Conservation (phyloP, 2,888 invertebrate species). For the Eupithecia subumbrata region DNA sequence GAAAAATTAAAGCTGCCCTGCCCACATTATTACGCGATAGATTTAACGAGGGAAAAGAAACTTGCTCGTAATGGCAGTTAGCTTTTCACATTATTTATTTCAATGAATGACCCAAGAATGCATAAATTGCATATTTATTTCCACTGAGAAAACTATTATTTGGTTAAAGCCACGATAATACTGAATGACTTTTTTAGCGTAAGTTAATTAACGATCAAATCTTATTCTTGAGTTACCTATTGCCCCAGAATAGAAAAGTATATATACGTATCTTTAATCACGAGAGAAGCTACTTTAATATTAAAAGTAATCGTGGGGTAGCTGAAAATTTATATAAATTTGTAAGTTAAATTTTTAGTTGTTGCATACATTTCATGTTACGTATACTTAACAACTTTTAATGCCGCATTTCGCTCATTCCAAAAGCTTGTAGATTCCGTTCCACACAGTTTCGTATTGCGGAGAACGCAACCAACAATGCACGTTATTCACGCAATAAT, state of each 20-base stretch:
- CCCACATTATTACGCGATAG: slow-evolving; percentile 13
- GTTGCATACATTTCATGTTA: not conserved
- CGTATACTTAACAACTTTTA: not conserved
- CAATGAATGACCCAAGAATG: no score
- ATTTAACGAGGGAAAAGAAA: slow-evolving; percentile 27
- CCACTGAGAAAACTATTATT: no score
- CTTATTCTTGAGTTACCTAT: no score
- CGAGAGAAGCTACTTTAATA: no score
- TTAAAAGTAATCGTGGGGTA: no score
- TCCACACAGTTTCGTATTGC: not conserved
- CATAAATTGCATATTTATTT: not conserved
- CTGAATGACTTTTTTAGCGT: no score
- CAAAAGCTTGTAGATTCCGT: not conserved
- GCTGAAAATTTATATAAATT: no score
- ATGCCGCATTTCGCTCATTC: not conserved
- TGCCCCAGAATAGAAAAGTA: no score
- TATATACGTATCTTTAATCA: no score
- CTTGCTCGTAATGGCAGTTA: slow-evolving; percentile 20
- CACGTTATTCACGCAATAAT: not conserved
- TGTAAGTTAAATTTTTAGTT: no score
- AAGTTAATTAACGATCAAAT: no score
- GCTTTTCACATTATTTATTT: slow-evolving; percentile 6
- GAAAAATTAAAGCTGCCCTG: not conserved
- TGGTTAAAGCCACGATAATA: no score
- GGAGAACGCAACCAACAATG: not conserved